phyloP scores from a whole-genome alignment of 2,797 vertebrate species.

The Eulemur rubriventer region DNA sequence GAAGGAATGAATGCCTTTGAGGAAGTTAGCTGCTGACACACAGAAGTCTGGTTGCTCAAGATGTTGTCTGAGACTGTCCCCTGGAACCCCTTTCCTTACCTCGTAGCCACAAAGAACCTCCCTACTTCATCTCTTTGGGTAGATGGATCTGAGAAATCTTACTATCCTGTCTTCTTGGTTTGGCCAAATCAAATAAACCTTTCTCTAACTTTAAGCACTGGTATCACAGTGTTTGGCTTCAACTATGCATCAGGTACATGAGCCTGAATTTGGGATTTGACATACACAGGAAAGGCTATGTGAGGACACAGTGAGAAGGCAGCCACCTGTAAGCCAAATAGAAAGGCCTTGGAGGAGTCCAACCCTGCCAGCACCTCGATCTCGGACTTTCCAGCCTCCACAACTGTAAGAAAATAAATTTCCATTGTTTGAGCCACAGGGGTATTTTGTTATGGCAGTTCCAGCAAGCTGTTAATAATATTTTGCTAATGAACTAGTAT shows the following conservation, averaged over 20 bases:
- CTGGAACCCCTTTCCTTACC: neutral
- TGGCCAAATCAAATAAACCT: neutral
- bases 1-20: neutral
- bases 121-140: neutral
- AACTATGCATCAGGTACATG: neutral
- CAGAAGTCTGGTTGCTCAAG: neutral
- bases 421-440: neutral
- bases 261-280: neutral
- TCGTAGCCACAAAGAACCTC: neutral
- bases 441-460: neutral
- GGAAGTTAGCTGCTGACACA: neutral
- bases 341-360: neutral
- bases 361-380: neutral
- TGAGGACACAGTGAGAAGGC: neutral
- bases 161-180: neutral
- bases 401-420: neutral
- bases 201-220: neutral
- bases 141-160: neutral
- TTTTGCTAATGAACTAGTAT: neutral
- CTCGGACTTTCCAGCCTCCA: neutral
- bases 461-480: neutral
- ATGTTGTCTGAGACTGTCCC: neutral
- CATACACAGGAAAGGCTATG: neutral
- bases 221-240: neutral
- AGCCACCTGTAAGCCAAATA: neutral